A percentile compares a stretch with the other conserved stretches of the same genome.
Evolutionary conservation across 2,888 invertebrate genomes (phyloP).

Genomic region (Limnephilus rhombicus): DNA sequence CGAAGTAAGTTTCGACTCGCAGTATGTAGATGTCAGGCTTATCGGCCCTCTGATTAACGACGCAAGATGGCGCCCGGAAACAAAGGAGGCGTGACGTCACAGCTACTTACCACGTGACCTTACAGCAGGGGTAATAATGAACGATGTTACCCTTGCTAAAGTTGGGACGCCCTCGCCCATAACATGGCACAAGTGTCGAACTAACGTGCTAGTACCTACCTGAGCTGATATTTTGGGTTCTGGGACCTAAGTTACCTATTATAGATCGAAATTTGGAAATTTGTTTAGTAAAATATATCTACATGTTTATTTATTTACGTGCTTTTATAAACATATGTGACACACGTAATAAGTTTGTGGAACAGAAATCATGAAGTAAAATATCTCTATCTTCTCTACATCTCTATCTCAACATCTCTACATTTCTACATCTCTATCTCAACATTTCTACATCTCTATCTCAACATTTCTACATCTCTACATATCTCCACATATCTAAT

Average conservation of each 20-base stretch:
- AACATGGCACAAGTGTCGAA: neutral
- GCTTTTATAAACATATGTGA: too few species aligned
- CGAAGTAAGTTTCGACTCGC: neutral
- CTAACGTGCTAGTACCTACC: neutral
- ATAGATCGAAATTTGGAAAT: neutral
- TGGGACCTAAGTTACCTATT: neutral
- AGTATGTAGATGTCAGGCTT: slow-evolving; percentile 17
- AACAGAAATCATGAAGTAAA: too few species aligned
- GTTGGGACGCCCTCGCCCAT: neutral
- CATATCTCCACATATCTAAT: too few species aligned
- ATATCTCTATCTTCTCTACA: too few species aligned
- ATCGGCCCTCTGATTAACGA: slow-evolving; percentile 40
- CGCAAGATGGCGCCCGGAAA: slow-evolving; percentile 38
- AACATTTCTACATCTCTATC: too few species aligned
- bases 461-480: too few species aligned
- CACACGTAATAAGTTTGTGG: too few species aligned
- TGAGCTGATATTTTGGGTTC: neutral
- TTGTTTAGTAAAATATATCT: neutral
- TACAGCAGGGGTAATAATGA: neutral
- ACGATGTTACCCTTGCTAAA: neutral
- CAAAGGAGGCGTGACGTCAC: slow-evolving; percentile 36
- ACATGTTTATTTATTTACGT: too few species aligned
- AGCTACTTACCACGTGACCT: slow-evolving; percentile 19
- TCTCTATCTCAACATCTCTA: too few species aligned
- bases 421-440: too few species aligned